A percentile compares a stretch with the other conserved stretches of the same genome.
Conservation (phyloP, 2,888 invertebrate genomes). For the Myopa testacea region DNA sequence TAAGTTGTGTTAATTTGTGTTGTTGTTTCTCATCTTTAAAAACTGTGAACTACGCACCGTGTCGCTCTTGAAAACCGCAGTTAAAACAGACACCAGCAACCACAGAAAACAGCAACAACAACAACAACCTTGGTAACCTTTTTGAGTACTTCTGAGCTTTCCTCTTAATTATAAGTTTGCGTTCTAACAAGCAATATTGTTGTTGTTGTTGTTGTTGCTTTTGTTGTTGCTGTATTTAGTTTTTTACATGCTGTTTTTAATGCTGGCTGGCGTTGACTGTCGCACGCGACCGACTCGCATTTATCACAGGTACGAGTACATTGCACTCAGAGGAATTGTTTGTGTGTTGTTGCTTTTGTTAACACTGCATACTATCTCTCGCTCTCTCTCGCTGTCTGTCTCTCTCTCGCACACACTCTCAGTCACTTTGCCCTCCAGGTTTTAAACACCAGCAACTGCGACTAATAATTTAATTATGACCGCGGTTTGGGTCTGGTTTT, state of each 20-base stretch:
- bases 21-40: not conserved
- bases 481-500: not conserved
- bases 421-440: not conserved
- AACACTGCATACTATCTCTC: not conserved
- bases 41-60: no score
- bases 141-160: not conserved
- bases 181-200: not conserved
- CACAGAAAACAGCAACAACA: no score
- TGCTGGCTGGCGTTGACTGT: not conserved
- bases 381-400: not conserved
- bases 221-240: not conserved
- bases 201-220: conserved; percentile 7
- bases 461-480: conserved; percentile 13
- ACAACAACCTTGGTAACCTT: not conserved
- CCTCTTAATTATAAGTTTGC: conserved; percentile 11
- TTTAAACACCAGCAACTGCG: not conserved
- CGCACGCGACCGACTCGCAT: not conserved
- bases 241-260: not conserved
- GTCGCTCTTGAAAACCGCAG: no score
- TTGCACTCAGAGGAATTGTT: not conserved
- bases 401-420: not conserved
- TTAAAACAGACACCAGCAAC: no score
- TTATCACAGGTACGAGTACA: not conserved
- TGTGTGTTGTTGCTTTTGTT: not conserved
- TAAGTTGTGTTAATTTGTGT: not conserved